Evolutionary conservation across 2,113 vertebrate genomes (phyloP), one percentile per base, ranked within the genome.

Genomic region (Ceuthmochares aereus): DNA sequence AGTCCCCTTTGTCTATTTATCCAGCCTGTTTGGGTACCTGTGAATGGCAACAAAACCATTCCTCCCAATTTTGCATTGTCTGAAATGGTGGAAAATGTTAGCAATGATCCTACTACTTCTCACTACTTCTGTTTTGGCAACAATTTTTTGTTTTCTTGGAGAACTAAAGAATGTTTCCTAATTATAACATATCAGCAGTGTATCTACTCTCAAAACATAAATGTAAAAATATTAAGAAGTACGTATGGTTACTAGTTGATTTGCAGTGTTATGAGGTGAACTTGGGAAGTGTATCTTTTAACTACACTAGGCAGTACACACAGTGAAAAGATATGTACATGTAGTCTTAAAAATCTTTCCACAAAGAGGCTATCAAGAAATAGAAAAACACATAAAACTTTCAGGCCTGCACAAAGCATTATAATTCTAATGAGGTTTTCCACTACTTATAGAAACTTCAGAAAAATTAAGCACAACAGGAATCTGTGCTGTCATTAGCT

Each of bases 301-400:
- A 69, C 36, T 66, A 22, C 14, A n/a, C 12, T 20, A 58, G 16
- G 77, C 5, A 54, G 12, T 4, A 54, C 4, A 40, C 19, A 49
- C 3, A 40, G 3, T 6, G 62, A 67, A 74, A 30, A 27, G 12
- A 6, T 7, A 1, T 12, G 6, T 21, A n/a, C 1, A 0, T 27
- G 10, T 11, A 30, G 5, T 17, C 27, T 36, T 66, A 74, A 60
- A 91, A 89, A 60, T 51, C 4, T 55, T 87, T 66, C 14, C 27
- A 75, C 10, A 73, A 51, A 74, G 17, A 86, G 7, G 3, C 36
- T 60, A 23, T 52, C 11, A 79, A 82, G 42, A 93, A 81, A 89
- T 22, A 74, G 15, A 49, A 68, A 84, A 64, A 9, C 18, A 40
- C 10, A 74, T 1, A 51, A n/a, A 89, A 52, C 19, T 51, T 89